Evolutionary conservation across 1,140 invertebrate genomes (phyloP).

Genomic region (Ostrea denselamellosa): DNA sequence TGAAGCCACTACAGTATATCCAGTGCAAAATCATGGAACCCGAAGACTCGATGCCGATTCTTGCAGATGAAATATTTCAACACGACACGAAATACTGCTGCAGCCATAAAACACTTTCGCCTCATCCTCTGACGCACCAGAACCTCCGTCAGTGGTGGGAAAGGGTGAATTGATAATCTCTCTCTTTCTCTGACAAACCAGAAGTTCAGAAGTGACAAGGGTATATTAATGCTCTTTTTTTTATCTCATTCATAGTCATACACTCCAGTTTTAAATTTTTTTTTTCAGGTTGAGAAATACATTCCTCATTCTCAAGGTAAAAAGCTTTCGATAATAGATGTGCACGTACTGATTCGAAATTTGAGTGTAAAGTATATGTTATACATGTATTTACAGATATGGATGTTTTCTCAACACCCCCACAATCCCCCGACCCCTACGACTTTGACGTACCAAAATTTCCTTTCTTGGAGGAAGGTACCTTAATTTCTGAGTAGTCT

Average conservation of each 20-base stretch:
- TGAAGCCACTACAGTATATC: background rate
- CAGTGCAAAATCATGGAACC: conserved; percentile 10
- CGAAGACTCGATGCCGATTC: background rate
- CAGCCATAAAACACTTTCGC: background rate
- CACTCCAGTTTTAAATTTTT: background rate
- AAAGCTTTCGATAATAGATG: background rate
- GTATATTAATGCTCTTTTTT: no score
- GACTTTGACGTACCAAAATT: background rate
- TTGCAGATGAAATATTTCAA: conserved; percentile 2
- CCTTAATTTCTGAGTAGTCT: no score
- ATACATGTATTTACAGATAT: background rate
- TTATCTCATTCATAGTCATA: background rate
- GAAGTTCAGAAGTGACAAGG: no score
- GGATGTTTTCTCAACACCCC: background rate
- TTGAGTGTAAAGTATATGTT: no score
- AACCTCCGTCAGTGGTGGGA: background rate
- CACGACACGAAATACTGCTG: background rate
- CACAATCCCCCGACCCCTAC: background rate
- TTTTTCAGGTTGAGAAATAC: conserved; percentile 11
- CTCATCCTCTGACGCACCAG: conserved; percentile 21
- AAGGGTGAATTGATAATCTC: background rate
- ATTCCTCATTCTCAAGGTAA: background rate
- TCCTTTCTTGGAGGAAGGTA: conserved; percentile 24
- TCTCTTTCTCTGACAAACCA: background rate
- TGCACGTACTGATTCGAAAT: no score